Evolutionary conservation across 1,140 invertebrate species (phyloP).

Genomic region (Manduca sexta): DNA sequence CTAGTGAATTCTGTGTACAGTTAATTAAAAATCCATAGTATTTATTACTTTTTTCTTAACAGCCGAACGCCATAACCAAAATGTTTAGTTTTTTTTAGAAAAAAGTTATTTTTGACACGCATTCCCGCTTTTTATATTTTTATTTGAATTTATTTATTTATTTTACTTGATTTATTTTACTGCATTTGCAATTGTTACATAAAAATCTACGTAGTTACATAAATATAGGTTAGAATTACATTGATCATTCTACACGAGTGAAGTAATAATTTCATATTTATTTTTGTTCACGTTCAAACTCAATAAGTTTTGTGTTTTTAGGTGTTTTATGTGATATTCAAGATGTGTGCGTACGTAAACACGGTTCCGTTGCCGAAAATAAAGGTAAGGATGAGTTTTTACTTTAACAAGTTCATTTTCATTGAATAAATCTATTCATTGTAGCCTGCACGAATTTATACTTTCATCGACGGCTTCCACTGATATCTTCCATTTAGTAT

Average conservation of each 20-base stretch:
- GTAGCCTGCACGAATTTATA: no score
- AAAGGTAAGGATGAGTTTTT: conserved; percentile 15
- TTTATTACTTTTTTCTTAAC: conserved; percentile 10
- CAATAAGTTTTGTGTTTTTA: conserved; percentile 8
- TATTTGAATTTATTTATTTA: conserved; percentile 22
- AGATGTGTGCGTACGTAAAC: no score
- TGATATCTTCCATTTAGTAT: no score
- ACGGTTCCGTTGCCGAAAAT: conserved; percentile 23
- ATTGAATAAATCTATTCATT: no score
- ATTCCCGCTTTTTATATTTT: conserved; percentile 20
- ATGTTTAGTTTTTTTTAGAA: conserved; percentile 20
- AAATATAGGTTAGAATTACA: no score
- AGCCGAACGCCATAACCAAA: conserved; percentile 11
- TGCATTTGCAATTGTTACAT: no score
- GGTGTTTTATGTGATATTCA: no score
- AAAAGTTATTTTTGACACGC: conserved; percentile 26
- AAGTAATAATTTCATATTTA: background rate
- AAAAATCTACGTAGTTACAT: no score
- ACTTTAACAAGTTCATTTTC: background rate
- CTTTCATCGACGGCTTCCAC: no score
- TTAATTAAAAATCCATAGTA: background rate
- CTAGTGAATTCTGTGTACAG: no score
- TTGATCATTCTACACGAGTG: no score
- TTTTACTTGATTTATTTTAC: no score
- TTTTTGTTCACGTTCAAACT: background rate